phyloP scores from a whole-genome alignment of 2,113 vertebrate species.

The Hucho hucho region DNA sequence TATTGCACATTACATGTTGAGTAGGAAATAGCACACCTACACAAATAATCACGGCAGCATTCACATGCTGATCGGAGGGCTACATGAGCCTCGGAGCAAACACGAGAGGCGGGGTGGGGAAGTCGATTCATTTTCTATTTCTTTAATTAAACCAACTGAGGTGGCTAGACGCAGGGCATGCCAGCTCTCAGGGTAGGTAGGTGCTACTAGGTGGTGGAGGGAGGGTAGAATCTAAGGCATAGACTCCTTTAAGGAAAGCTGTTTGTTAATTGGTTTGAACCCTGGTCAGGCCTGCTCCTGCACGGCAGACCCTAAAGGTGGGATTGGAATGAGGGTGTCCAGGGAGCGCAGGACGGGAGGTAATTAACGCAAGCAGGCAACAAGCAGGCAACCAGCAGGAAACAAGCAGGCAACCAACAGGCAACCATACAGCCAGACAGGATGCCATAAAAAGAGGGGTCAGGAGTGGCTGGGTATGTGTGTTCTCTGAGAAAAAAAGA shows the following conservation, averaged over 20 bases:
- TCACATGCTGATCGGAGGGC: background rate
- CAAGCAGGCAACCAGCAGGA: no score
- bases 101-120: constrained; percentile 9
- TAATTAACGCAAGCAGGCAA: constrained; percentile 77
- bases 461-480: constrained; percentile 25
- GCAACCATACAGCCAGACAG: constrained; percentile 63
- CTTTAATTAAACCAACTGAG: background rate
- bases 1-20: background rate
- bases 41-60: no score
- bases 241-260: constrained; percentile 76
- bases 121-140: constrained; percentile 19
- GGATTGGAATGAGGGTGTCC: constrained; percentile 57
- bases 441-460: constrained; percentile 69
- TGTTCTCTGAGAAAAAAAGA: constrained; percentile 57
- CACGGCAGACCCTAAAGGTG: constrained; percentile 73
- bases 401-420: no score
- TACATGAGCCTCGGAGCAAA: background rate
- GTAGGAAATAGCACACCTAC: background rate
- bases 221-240: no score
- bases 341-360: constrained; percentile 59
- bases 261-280: constrained; percentile 80
- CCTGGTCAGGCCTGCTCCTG: constrained; percentile 68
- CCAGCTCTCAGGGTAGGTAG: background rate
- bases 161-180: background rate
- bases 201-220: background rate